Conservation (phyloP, 2,113 vertebrate genomes). For the Marmota flaviventris region DNA sequence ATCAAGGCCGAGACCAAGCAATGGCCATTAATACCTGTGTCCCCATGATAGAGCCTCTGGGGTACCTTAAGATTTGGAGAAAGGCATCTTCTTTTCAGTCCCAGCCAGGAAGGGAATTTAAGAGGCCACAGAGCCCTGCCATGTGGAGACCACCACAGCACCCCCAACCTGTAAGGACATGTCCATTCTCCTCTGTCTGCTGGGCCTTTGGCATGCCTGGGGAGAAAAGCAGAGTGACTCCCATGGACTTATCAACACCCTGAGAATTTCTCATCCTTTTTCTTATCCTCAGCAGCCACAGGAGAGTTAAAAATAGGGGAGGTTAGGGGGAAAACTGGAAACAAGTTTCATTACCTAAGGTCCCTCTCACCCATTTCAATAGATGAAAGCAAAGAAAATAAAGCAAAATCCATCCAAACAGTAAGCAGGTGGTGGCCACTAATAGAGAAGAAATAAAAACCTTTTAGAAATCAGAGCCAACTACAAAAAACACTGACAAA, state of each 20-base stretch:
- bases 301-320: conserved; percentile 84
- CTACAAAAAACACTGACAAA: conserved; percentile 74
- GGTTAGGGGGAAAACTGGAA: conserved; percentile 77
- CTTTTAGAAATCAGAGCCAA: conserved; percentile 73
- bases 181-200: neutral
- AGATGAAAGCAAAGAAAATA: conserved; percentile 87
- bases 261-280: conserved; percentile 76
- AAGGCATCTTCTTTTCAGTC: neutral
- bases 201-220: neutral
- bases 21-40: neutral
- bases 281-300: conserved; percentile 71
- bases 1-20: neutral
- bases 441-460: conserved; percentile 83
- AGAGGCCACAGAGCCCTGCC: neutral
- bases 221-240: neutral
- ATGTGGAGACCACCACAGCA: neutral
- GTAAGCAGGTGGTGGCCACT: conserved; percentile 80
- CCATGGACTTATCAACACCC: conserved; percentile 58
- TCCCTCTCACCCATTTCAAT: conserved; percentile 80
- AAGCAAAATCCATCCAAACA: conserved; percentile 83
- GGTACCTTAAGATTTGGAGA: neutral
- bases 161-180: accelerated
- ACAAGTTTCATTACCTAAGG: conserved; percentile 85
- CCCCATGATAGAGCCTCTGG: too few relatives aligned
- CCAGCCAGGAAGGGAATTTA: neutral